Evolutionary conservation across 2,888 invertebrate species (phyloP).

Genomic region (Drosophila leonis): DNA sequence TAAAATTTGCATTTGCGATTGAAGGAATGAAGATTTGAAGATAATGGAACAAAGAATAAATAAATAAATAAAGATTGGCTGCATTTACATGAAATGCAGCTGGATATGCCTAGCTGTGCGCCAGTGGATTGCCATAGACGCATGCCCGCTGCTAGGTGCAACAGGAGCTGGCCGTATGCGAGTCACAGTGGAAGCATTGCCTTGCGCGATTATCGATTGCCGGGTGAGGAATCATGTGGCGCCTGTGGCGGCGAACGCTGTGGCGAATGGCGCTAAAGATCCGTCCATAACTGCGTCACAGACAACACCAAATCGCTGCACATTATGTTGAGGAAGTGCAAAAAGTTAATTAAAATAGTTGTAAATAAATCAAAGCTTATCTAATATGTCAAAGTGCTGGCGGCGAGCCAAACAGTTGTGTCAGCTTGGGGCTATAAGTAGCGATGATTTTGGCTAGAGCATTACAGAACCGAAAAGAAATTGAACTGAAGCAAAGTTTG

Average conservation of each 20-base stretch:
- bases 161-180: constrained; percentile 85
- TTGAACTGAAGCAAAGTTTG: not conserved
- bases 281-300: constrained; percentile 24
- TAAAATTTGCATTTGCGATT: too few relatives aligned
- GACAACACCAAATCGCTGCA: not conserved
- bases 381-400: constrained; percentile 5
- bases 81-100: too few relatives aligned
- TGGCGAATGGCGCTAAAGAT: constrained; percentile 44
- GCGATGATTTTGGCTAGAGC: not conserved
- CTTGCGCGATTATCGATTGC: constrained; percentile 81
- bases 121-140: too few relatives aligned
- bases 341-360: constrained; percentile 42
- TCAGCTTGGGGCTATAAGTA: constrained; percentile 27
- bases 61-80: too few relatives aligned
- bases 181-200: constrained; percentile 90
- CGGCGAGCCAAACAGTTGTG: not conserved
- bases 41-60: too few relatives aligned
- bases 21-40: too few relatives aligned
- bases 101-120: too few relatives aligned
- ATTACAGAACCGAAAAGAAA: not conserved
- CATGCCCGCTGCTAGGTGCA: too few relatives aligned
- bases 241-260: too few relatives aligned
- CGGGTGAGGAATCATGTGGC: too few relatives aligned
- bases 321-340: constrained; percentile 1
- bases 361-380: constrained; percentile 43